Percentiles rank a stretch among this genome's conserved stretches.
These are phyloP conservation scores for Hymenochirus boettgeri DNA, from an alignment of 2,113 vertebrate genomes.

Conservation along the genomic window DNA sequence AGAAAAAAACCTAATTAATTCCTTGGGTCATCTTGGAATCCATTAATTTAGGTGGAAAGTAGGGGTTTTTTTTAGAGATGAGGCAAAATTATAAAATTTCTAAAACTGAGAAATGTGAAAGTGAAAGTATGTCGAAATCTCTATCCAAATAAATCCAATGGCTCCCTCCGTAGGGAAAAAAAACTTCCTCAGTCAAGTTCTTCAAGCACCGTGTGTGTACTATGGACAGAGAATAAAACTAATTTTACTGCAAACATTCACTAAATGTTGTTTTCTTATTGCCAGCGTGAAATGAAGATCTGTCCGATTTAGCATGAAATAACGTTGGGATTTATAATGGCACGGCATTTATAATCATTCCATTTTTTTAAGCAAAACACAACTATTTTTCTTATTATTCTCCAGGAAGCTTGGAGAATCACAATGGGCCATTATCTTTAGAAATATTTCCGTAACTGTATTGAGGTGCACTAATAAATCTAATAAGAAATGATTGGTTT, in stretches of 20 bases:
- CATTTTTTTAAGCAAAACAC: background rate
- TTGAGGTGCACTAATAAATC: background rate
- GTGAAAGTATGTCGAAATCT: constrained; percentile 86
- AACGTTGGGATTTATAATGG: background rate
- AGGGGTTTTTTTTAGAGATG: constrained; percentile 95
- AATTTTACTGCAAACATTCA: constrained; percentile 76
- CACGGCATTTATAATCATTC: background rate
- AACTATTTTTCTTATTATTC: background rate
- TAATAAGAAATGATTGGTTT: background rate
- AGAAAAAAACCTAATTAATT: constrained; percentile 97
- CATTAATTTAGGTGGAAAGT: constrained; percentile 96
- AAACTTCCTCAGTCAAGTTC: constrained; percentile 84
- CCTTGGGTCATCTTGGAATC: constrained; percentile 86
- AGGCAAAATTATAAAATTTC: constrained; percentile 92
- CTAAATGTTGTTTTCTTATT: constrained; percentile 50
- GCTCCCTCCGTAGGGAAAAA: constrained; percentile 78
- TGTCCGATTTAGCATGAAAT: background rate
- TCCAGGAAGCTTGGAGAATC: background rate
- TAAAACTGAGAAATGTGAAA: too few species aligned
- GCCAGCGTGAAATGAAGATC: constrained; percentile 57
- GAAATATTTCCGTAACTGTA: background rate
- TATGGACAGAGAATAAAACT: constrained; percentile 85
- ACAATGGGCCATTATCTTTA: background rate
- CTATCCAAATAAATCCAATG: constrained; percentile 81
- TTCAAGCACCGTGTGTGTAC: constrained; percentile 89